Conservation (phyloP, 2,113 vertebrate species). For the Eurypyga helias region DNA sequence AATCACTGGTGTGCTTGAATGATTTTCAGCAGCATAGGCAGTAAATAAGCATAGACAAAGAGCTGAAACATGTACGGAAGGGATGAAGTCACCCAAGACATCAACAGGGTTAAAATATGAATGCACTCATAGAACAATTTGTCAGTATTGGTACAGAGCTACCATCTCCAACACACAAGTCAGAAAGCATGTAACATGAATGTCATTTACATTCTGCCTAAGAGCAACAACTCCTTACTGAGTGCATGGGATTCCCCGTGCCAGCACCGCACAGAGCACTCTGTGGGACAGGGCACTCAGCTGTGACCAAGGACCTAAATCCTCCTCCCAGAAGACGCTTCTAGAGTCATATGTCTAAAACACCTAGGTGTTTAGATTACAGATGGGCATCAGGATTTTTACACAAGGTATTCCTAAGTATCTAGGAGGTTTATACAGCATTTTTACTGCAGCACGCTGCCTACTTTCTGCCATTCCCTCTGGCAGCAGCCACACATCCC, state of each 20-base stretch:
- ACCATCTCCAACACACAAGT: background rate
- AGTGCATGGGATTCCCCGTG: background rate
- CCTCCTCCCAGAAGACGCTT: background rate
- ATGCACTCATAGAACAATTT: background rate
- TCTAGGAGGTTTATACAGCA: background rate
- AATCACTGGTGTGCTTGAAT: background rate
- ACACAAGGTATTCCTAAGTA: background rate
- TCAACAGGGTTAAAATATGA: background rate
- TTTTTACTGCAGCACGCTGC: background rate
- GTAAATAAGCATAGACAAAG: background rate
- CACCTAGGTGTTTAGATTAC: background rate
- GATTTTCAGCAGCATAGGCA: background rate
- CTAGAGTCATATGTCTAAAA: background rate
- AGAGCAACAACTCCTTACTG: background rate
- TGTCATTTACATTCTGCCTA: fast-evolving
- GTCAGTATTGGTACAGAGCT: background rate
- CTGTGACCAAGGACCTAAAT: background rate
- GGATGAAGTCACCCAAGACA: background rate
- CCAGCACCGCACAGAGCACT: background rate
- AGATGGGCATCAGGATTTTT: background rate
- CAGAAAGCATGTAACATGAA: background rate
- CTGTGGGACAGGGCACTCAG: background rate
- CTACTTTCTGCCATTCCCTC: background rate
- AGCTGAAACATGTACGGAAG: background rate
- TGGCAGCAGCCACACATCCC: background rate